Conservation (phyloP, 2,113 vertebrate species). For the Bujurquina vittata region DNA sequence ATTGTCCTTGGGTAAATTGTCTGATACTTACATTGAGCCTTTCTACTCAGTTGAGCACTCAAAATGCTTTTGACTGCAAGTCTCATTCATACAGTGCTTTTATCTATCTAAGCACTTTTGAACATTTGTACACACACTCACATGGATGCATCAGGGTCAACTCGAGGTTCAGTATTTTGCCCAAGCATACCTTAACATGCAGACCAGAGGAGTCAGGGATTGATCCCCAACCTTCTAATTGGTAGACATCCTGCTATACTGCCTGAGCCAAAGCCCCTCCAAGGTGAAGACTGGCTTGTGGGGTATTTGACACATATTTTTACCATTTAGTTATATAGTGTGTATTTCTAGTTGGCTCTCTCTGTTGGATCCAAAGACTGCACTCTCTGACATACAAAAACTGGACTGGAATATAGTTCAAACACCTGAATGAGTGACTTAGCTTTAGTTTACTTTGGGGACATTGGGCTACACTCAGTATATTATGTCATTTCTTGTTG, state of each 20-base stretch:
- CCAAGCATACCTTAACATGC: not conserved
- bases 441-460: not conserved
- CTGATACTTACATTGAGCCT: not conserved
- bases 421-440: not conserved
- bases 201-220: not conserved
- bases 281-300: too few species aligned
- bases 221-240: not conserved
- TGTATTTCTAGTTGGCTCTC: not conserved
- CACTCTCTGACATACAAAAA: not conserved
- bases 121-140: not conserved
- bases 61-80: not conserved
- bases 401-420: not conserved
- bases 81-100: not conserved
- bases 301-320: too few species aligned
- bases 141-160: not conserved
- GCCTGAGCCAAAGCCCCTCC: not conserved
- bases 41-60: not conserved
- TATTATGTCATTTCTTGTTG: too few species aligned
- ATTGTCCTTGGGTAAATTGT: not conserved
- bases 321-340: too few species aligned
- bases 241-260: not conserved
- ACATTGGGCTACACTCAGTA: too few species aligned
- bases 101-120: not conserved
- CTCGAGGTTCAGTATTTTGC: not conserved
- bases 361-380: not conserved